Conservation (phyloP, 1,140 invertebrate genomes). For the fruit fly (Drosophila melanogaster) region Release_6_plus_ISO1_MT NT_033779.5:12840001-12840500, state of each 20-base stretch:
- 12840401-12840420: conserved; percentile 30
- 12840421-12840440: conserved; percentile 18
- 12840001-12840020: too few relatives aligned
- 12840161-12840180: conserved; percentile 2
- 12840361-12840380: conserved; percentile 46
- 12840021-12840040: neutral
- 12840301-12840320: conserved; percentile 17
- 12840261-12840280: conserved; percentile 49
- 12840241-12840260: conserved; percentile 26
- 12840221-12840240: conserved; percentile 17
- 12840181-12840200: conserved; percentile 11
- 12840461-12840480: neutral
- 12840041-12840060: too few relatives aligned
- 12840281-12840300: conserved; percentile 19
- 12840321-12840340: conserved; percentile 31
- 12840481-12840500: neutral
- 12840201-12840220: conserved; percentile 7
- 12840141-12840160: conserved; percentile 12
- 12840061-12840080: too few relatives aligned
- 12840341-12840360: conserved; percentile 43
- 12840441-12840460: conserved; percentile 6
- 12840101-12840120: too few relatives aligned
- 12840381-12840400: conserved; percentile 43
- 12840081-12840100: too few relatives aligned
- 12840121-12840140: neutral